Conservation (phyloP, 2,888 invertebrate genomes). For the Acronicta psi region DNA sequence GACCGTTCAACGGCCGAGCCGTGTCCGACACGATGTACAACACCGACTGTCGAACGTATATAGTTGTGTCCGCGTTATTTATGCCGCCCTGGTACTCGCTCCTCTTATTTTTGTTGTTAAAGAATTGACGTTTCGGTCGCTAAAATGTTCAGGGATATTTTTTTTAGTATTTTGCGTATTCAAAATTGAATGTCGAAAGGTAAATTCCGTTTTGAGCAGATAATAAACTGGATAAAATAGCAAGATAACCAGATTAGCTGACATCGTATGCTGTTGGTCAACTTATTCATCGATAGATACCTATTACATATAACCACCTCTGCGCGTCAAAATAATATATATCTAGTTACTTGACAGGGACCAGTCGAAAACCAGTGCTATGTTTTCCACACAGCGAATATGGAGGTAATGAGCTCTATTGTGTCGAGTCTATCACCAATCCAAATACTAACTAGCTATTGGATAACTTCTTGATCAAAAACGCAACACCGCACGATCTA, state of each 20-base stretch:
- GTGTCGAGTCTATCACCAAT: too few relatives aligned
- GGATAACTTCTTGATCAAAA: too few relatives aligned
- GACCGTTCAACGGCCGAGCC: conserved; percentile 69
- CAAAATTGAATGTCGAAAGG: not conserved
- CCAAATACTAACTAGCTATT: too few relatives aligned
- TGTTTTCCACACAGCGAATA: too few relatives aligned
- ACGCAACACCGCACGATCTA: too few relatives aligned
- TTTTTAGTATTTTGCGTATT: not conserved
- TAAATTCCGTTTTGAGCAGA: not conserved
- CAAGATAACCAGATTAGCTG: not conserved
- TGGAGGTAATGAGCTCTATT: too few relatives aligned
- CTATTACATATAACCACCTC: too few relatives aligned
- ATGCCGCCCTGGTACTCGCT: conserved; percentile 61
- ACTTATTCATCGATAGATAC: too few relatives aligned
- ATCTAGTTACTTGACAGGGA: too few relatives aligned
- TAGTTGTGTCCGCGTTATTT: conserved; percentile 70
- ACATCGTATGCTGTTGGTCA: not conserved
- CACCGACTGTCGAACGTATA: conserved; percentile 63
- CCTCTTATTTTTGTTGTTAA: conserved; percentile 48
- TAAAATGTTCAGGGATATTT: conserved; percentile 29
- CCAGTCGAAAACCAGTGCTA: too few relatives aligned
- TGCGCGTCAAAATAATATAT: too few relatives aligned
- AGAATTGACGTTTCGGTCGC: conserved; percentile 45
- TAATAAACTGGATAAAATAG: not conserved
- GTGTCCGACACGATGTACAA: conserved; percentile 77